Base-by-base conservation (phyloP, 2,113 vertebrate species). In the Stercorarius parasiticus region DNA sequence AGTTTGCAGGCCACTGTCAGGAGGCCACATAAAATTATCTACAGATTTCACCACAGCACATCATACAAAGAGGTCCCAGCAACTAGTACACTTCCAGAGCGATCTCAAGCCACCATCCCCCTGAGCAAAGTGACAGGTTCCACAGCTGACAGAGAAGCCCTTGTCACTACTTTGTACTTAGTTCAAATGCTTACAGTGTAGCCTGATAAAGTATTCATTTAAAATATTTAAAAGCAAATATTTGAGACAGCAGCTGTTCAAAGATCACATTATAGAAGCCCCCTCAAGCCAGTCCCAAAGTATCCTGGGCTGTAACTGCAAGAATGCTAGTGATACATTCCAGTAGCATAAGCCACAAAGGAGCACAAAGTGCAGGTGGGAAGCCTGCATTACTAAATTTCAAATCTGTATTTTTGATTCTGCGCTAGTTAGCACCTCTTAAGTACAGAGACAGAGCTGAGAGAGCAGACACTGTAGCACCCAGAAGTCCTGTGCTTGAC, bases 291-390 rank as follows among this genome's bases (percentile, higher is more conserved):
- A 66, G n/a, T 34, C 34, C 53, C 62, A 38, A 59, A 67, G 36
- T 52, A 72, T n/a, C 17, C 45, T 45, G 30, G 49, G 21, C 17
- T 72, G 8, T 42, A 92, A 66, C 13, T 74, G 10, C 64, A 92
- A 27, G 26, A 88, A 80, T 15, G 22, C 27, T 55, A 53, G 21
- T 5, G 6, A 43, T 15, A 53, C 20, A n/a, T 43, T 85, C 55
- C 26, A 64, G 81, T 6, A 71, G n/a, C 42, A 52, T 13, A 62
- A 72, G n/a, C n/a, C 56, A 64, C 23, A 27, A 0, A 43, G 13
- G 4, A 74, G 8, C 0, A 0, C 2, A 17, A 12, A 56, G 20
- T 5, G 10, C 10, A 30, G 5, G 10, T 15, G 3, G 27, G 5
- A 92, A 79, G 19, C 17, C 32, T 56, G 26, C 16, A 64, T 40